Conservation (phyloP, 2,888 invertebrate genomes). For the Platerodrilus igneus region DNA sequence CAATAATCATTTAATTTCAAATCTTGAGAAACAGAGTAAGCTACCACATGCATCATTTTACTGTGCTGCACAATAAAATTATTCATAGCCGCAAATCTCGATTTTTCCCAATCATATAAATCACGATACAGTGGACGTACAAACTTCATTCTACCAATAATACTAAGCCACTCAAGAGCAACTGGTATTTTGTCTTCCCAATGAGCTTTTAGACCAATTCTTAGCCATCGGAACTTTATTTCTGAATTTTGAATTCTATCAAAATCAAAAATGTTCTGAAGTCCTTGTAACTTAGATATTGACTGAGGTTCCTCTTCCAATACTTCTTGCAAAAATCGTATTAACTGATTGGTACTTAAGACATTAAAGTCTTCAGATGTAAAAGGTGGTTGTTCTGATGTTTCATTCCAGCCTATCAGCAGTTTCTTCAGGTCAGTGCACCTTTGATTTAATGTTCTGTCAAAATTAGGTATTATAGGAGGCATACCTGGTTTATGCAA, state of each 20-base stretch:
- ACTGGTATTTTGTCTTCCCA: conserved; percentile 63
- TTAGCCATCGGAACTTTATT: conserved; percentile 72
- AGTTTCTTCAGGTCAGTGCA: conserved; percentile 54
- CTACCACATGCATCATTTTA: conserved; percentile 81
- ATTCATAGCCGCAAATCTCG: conserved; percentile 62
- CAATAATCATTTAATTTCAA: too few species aligned
- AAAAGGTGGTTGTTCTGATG: conserved; percentile 46
- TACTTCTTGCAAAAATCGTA: conserved; percentile 66
- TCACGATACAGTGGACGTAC: conserved; percentile 84
- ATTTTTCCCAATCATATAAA: conserved; percentile 73
- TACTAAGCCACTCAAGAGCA: conserved; percentile 73
- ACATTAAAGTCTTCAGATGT: conserved; percentile 50
- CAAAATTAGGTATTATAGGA: conserved; percentile 74
- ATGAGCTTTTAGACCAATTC: conserved; percentile 69
- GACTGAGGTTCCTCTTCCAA: conserved; percentile 54
- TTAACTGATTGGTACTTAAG: conserved; percentile 61
- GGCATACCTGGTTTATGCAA: conserved; percentile 83
- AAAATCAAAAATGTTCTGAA: conserved; percentile 64
- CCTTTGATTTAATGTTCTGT: conserved; percentile 60
- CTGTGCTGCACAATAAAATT: conserved; percentile 66
- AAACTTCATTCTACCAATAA: conserved; percentile 88
- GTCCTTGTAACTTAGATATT: conserved; percentile 54
- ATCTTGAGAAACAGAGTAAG: conserved; percentile 70
- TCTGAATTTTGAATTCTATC: conserved; percentile 69
- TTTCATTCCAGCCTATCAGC: conserved; percentile 51